phyloP scores from a whole-genome alignment of 2,797 vertebrate genomes.

The Hylomyscus alleni region DNA sequence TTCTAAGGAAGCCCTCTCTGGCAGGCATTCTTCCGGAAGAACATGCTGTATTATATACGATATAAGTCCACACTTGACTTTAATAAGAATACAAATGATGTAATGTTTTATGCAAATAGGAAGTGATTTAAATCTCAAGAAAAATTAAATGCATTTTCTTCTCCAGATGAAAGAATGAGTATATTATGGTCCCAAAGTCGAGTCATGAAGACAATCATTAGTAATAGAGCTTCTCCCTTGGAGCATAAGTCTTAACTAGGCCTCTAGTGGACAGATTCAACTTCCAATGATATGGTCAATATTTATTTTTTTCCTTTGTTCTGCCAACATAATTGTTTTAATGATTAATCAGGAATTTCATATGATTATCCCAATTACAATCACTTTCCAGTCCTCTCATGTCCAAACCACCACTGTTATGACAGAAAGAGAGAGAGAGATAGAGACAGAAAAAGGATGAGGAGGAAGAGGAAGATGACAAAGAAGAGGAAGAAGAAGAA shows the following conservation, averaged over 20 bases:
- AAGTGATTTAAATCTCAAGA: not conserved
- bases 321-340: not conserved
- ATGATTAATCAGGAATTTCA: not conserved
- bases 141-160: not conserved
- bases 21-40: no score
- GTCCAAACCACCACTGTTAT: not conserved
- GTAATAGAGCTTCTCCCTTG: not conserved
- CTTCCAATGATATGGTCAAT: not conserved
- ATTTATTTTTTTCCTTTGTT: not conserved
- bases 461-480: no score
- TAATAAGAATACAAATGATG: not conserved
- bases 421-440: not conserved
- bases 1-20: no score
- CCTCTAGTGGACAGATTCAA: not conserved
- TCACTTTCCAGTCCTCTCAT: not conserved
- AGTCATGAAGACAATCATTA: not conserved
- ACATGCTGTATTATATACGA: no score
- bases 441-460: rapidly evolving
- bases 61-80: no score
- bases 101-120: not conserved
- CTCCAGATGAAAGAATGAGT: not conserved
- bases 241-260: not conserved
- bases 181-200: not conserved
- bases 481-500: no score
- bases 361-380: not conserved